Base-by-base conservation (phyloP, 2,888 invertebrate species). In the Drosophila mimica region DNA sequence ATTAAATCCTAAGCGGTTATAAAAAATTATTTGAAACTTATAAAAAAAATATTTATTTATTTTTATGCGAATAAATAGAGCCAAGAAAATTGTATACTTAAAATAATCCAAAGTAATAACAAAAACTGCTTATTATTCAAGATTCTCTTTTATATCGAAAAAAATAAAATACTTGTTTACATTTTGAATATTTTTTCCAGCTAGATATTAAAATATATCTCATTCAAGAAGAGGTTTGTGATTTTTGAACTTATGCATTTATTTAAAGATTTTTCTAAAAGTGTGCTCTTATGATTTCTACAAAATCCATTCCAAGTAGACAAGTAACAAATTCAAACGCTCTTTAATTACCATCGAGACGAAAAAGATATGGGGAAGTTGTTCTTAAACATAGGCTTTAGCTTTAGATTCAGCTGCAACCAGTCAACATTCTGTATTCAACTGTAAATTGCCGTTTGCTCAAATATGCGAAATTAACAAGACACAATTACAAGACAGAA, bases 401-500 rank as follows among this genome's bases (percentile, higher is more conserved):
- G 51, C 56, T 25, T 53, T 62, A 64, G 58, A 57, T 54, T 73
- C 36, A 74, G 72, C 74, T 66, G 62, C 70, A 70, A 59, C 70
- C 34, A 68, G 70, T 68, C 68, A 59, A 68, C 77, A 67, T 74
- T 25, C 25, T 25, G 25, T 25, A 25, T 25, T 74, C 79, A 87
- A 90, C 87, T 83, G 87, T 90, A 88, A 88, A 90, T 78, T 82
- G 88, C 85, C 88, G 88, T 90, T 89, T 85, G 86, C 76, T 90
- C 85, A 89, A 89, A 89, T 89, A 90, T 87, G 89, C 76, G 88
- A 91, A 89, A 90, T 89, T 87, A 89, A 91, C 89, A 87, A 90
- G 90, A 82, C 85, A 88, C 89, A 89, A 91, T 89, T 89, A 88
- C 90, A 89, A 86, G 76, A 79, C 83, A 80, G 82, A 84, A 82